Evolutionary conservation across 1,140 invertebrate genomes (phyloP).

Genomic region (Chelonus insularis): DNA sequence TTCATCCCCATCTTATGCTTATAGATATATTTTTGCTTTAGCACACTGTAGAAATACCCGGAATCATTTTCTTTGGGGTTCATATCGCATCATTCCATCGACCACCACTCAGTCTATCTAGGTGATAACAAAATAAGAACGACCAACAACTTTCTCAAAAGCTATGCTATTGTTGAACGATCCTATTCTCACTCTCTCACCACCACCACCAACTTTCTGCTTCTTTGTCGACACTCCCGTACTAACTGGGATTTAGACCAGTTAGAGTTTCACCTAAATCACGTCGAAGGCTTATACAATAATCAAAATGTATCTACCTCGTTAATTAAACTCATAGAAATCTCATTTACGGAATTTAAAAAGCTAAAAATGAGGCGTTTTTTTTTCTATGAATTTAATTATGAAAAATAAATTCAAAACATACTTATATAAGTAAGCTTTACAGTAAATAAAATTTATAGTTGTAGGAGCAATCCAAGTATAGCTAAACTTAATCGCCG

Average conservation of each 20-base stretch:
- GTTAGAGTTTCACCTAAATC: constrained; percentile 14
- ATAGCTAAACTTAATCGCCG: too few species aligned
- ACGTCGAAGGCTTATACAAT: constrained; percentile 21
- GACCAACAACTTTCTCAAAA: constrained; percentile 12
- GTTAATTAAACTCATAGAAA: constrained; percentile 8
- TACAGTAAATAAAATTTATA: too few species aligned
- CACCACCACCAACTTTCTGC: neutral
- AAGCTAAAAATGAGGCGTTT: too few species aligned
- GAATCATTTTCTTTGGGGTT: too few species aligned
- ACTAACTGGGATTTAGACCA: constrained; percentile 16
- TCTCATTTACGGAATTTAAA: neutral
- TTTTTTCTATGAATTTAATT: too few species aligned
- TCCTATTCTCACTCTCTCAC: neutral
- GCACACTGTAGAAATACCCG: too few species aligned
- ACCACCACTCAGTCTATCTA: neutral
- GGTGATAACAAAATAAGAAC: constrained; percentile 27
- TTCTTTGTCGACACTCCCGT: neutral
- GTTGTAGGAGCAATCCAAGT: too few species aligned
- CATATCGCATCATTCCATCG: neutral
- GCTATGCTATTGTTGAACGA: neutral
- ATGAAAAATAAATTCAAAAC: too few species aligned
- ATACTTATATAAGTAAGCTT: too few species aligned
- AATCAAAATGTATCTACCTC: constrained; percentile 22
- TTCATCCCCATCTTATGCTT: neutral
- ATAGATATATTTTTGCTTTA: too few species aligned